A percentile compares a stretch with the other conserved stretches of the same genome.
phyloP scores from a whole-genome alignment of 2,888 invertebrate genomes.

The Callinectes sapidus region DNA sequence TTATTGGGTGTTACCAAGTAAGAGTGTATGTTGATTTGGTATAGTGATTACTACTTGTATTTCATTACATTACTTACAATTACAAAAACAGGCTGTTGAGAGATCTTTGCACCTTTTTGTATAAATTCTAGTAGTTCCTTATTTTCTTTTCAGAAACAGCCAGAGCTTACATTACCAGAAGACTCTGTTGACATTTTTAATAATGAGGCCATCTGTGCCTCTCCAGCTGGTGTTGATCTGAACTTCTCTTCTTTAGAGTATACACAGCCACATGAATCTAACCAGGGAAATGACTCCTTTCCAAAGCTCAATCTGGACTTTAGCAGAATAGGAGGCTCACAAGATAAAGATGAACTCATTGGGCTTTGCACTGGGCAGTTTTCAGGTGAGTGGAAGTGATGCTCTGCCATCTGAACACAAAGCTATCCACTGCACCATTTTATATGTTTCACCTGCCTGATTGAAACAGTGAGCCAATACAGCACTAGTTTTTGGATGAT shows the following conservation, averaged over 20 bases:
- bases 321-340: slow-evolving; percentile 44
- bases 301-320: slow-evolving; percentile 54
- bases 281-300: slow-evolving; percentile 17
- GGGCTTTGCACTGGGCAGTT: slow-evolving; percentile 66
- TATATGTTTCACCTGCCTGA: too few species aligned
- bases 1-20: neutral
- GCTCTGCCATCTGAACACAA: neutral
- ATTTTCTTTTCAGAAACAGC: slow-evolving; percentile 47
- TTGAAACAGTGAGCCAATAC: too few species aligned
- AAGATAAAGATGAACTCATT: slow-evolving; percentile 59
- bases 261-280: slow-evolving; percentile 63
- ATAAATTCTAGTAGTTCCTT: neutral
- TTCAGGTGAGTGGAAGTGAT: slow-evolving; percentile 42
- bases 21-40: too few species aligned
- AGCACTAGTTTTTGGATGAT: too few species aligned
- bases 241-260: slow-evolving; percentile 65
- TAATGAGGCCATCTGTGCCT: neutral
- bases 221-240: slow-evolving; percentile 36
- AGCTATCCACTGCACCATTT: too few species aligned
- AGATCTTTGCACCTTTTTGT: neutral
- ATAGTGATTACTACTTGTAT: neutral
- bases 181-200: slow-evolving; percentile 60
- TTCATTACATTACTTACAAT: too few species aligned
- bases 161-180: slow-evolving; percentile 61
- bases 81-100: neutral